These are phyloP conservation scores for Nesoenas mayeri DNA, from an alignment of 2,113 vertebrate genomes.

Conservation along the genomic window DNA sequence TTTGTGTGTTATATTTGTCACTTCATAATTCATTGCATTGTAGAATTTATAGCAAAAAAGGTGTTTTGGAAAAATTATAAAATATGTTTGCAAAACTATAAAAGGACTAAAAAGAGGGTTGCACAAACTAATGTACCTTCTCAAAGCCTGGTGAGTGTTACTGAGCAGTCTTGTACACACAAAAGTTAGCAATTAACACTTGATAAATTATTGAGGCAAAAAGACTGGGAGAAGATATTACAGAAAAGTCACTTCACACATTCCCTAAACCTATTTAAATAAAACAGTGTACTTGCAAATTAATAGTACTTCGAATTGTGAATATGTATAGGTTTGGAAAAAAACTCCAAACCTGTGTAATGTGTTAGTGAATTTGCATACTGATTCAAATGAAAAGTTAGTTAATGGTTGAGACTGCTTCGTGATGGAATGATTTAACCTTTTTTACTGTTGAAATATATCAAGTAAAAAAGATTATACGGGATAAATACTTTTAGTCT, in stretches of 20 bases:
- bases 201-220: background rate
- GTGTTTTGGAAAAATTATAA: background rate
- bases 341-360: background rate
- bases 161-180: background rate
- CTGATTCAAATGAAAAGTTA: background rate
- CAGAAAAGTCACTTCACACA: background rate
- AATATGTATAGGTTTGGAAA: background rate
- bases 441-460: background rate
- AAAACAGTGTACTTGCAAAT: background rate
- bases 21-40: background rate
- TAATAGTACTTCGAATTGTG: background rate
- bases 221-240: background rate
- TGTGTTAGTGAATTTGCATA: background rate
- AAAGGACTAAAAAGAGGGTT: background rate
- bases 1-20: background rate
- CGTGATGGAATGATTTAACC: background rate
- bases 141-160: background rate
- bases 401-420: background rate
- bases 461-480: background rate
- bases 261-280: background rate
- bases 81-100: background rate
- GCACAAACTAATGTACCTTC: background rate
- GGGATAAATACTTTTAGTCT: background rate
- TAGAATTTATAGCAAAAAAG: background rate
- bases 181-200: background rate